Percentiles rank a stretch among this genome's conserved stretches.
phyloP scores from a whole-genome alignment of 1,140 invertebrate species.

The Hypsibius dujardini region DNA sequence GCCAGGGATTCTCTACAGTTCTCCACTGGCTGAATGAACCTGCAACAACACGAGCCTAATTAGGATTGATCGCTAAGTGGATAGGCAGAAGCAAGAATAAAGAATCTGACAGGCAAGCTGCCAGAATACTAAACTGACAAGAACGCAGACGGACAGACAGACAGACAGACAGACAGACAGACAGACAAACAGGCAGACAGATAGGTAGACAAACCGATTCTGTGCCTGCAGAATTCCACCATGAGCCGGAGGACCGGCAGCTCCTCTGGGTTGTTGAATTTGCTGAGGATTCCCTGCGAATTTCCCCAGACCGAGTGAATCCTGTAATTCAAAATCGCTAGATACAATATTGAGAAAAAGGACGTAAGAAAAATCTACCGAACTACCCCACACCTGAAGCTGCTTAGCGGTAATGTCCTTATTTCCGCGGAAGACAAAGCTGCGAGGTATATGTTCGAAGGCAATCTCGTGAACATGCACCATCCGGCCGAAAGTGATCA shows the following conservation, averaged over 20 bases:
- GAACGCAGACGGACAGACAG: no score
- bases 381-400: conserved; percentile 47
- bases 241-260: conserved; percentile 26
- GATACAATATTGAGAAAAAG: background rate
- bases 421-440: conserved; percentile 91
- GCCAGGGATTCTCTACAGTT: conserved; percentile 89
- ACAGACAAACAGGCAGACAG: no score
- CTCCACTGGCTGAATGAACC: conserved; percentile 81
- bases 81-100: background rate
- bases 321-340: background rate
- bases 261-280: background rate
- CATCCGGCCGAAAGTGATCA: conserved; percentile 97
- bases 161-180: no score
- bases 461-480: conserved; percentile 64
- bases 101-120: no score
- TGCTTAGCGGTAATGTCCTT: conserved; percentile 93
- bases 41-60: conserved; percentile 24
- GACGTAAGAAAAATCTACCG: background rate
- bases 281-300: background rate
- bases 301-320: background rate
- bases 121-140: no score
- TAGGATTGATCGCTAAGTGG: background rate
- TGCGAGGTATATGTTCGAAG: conserved; percentile 81
- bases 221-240: conserved; percentile 10
- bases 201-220: no score